Percentiles rank a stretch among this genome's conserved stretches.
Conservation (phyloP, 2,113 vertebrate species). For the Eidolon helvum region DNA sequence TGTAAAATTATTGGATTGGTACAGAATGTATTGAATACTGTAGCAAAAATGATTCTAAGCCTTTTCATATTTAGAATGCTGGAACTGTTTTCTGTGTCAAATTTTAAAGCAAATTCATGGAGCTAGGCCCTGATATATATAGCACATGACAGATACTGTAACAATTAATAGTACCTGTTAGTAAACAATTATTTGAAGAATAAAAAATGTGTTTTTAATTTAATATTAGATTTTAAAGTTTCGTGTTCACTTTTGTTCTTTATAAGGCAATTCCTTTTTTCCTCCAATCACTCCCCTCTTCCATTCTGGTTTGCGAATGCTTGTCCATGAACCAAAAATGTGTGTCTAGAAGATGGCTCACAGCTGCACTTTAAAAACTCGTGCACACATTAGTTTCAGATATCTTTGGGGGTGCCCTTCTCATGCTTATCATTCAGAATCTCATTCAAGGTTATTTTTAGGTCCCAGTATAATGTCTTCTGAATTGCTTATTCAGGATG, state of each 20-base stretch:
- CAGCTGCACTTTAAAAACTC: neutral
- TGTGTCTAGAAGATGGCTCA: neutral
- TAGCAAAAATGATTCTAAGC: neutral
- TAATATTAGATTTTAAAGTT: conserved; percentile 16
- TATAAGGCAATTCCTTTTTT: neutral
- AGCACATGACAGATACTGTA: neutral
- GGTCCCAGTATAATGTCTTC: neutral
- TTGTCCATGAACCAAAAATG: neutral
- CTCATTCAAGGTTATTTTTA: conserved; percentile 30
- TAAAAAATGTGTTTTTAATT: neutral
- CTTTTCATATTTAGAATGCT: neutral
- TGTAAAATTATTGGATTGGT: neutral
- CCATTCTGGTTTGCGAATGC: neutral
- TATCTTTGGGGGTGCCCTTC: neutral
- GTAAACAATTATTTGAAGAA: neutral
- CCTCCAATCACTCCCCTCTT: neutral
- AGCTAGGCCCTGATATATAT: neutral
- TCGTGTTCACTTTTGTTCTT: conserved; percentile 19
- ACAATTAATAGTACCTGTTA: neutral
- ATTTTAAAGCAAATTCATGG: neutral
- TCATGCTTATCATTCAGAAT: neutral
- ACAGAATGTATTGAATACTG: neutral
- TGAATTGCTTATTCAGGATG: neutral
- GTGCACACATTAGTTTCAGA: neutral
- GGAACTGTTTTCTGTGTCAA: neutral